A percentile compares a stretch with the other conserved stretches of the same genome.
These are phyloP conservation scores for Lithophane socia DNA, from an alignment of 2,888 invertebrate species.

Conservation along the genomic window DNA sequence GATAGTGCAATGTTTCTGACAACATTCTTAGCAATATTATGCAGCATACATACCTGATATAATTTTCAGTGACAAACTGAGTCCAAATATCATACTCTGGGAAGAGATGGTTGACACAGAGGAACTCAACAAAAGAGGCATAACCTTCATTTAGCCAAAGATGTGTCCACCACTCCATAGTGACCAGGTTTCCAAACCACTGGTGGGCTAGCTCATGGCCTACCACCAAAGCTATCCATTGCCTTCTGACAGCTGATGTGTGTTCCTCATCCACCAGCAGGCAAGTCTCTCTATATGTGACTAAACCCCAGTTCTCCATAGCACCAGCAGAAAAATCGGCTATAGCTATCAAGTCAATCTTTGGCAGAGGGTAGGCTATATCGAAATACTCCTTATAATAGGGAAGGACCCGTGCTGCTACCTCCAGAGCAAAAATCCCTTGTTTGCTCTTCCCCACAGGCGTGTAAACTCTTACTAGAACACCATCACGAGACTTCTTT, in stretches of 20 bases:
- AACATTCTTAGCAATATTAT: not conserved
- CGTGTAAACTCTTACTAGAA: constrained; percentile 95
- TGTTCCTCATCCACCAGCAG: constrained; percentile 97
- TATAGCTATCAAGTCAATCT: constrained; percentile 98
- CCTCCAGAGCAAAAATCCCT: constrained; percentile 97
- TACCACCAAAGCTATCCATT: constrained; percentile 96
- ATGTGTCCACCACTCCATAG: constrained; percentile 99
- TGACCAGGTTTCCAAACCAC: constrained; percentile 99
- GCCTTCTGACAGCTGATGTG: constrained; percentile 95
- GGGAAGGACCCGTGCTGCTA: constrained; percentile 97
- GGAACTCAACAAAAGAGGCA: constrained; percentile 98
- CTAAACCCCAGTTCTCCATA: constrained; percentile 99
- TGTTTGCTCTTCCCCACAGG: constrained; percentile 98
- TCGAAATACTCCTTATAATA: constrained; percentile 99
- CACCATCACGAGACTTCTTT: constrained; percentile 95
- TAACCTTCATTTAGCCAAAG: constrained; percentile 99
- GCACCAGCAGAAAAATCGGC: constrained; percentile 98
- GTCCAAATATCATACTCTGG: constrained; percentile 99
- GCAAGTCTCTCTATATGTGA: constrained; percentile 98
- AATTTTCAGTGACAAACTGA: constrained; percentile 97
- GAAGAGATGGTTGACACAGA: constrained; percentile 97
- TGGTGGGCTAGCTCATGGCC: constrained; percentile 99
- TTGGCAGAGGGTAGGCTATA: constrained; percentile 98
- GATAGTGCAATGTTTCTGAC: constrained; percentile 2
- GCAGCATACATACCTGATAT: constrained; percentile 89